Percentiles rank a stretch among this genome's conserved stretches.
These are phyloP conservation scores for Andrena marginata DNA, from an alignment of 2,888 invertebrate genomes.

Conservation along the genomic window DNA sequence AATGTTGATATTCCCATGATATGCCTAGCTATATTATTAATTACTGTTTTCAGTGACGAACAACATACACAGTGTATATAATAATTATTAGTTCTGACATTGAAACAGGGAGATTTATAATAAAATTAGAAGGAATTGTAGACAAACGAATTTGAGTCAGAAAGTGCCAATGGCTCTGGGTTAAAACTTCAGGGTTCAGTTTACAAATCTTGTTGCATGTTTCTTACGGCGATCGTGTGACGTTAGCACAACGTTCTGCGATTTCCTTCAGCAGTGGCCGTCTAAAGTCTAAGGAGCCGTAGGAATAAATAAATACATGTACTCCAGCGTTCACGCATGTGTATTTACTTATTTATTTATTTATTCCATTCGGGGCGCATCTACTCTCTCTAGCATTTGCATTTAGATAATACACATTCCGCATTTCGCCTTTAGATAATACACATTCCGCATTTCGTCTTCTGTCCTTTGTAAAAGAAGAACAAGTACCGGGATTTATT, in stretches of 20 bases:
- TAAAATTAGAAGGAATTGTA: not conserved
- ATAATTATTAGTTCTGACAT: not conserved
- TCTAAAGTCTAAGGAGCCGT: not conserved
- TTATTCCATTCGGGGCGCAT: not conserved
- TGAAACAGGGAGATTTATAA: not conserved
- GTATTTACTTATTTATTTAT: conserved; percentile 40
- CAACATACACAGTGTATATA: not conserved
- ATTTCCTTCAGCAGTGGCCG: conserved; percentile 26
- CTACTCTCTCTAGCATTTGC: conserved; percentile 9
- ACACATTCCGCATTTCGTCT: not conserved
- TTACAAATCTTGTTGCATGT: not conserved
- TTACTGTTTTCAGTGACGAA: not conserved
- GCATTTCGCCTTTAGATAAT: not conserved
- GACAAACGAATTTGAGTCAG: not conserved
- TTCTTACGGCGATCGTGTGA: conserved; percentile 23
- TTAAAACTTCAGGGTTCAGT: not conserved
- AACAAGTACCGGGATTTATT: not conserved
- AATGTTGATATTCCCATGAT: not conserved
- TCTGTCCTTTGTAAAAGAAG: not conserved
- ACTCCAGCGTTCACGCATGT: not conserved
- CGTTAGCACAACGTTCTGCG: conserved; percentile 50
- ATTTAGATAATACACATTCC: not conserved
- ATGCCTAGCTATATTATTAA: not conserved
- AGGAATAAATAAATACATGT: conserved; percentile 32
- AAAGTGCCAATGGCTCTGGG: conserved; percentile 7